Evolutionary conservation across 2,797 vertebrate genomes (phyloP), one percentile per base, ranked within the genome.

Genomic region (Nannoperca australis): DNA sequence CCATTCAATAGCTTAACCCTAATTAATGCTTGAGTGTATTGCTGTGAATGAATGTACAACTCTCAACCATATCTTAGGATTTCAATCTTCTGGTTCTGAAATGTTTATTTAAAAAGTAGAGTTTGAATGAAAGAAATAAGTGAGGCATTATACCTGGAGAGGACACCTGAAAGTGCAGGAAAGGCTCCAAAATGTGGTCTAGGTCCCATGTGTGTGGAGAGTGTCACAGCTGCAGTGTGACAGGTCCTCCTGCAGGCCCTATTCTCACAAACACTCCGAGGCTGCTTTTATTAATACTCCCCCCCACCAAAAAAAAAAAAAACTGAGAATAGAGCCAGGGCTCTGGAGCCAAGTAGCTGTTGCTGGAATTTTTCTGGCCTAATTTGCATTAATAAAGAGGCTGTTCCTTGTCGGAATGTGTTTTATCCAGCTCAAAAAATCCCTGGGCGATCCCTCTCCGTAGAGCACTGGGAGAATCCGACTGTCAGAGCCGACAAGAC

Each of bases 301-400:
- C 82, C 14, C 58, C 12, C 30, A 88, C 92, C 27, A 44, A 22
- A 62, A 51, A 94, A 95, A 95, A 4, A 32, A 32, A 96, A 91
- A 82, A 88, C 45, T 87, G 93, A 82, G 95, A 97, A 86, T 93
- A 93, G 95, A 95, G 94, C 95, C 96, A 94, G 94, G 94, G 95
- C 95, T 94, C 95, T 94, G 95, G 96, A 96, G 95, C 93, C 93
- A 93, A 92, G 95, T 94, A 94, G 95, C 96, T 96, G 95, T 95
- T 88, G 95, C 95, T 94, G 93, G 95, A 95, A 95, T 96, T 96
- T 96, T 97, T 95, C 95, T 92, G 92, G 92, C 96, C 96, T 97
- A 96, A 99, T 99, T 98, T 98, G 97, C 97, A 99, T 99, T 98
- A 99, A 98, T 98, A 98, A 98, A 99, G 97, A 98, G 97, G 96